These are phyloP conservation scores for Tigriopus californicus DNA, from an alignment of 2,888 invertebrate genomes.

Conservation along the genomic window DNA sequence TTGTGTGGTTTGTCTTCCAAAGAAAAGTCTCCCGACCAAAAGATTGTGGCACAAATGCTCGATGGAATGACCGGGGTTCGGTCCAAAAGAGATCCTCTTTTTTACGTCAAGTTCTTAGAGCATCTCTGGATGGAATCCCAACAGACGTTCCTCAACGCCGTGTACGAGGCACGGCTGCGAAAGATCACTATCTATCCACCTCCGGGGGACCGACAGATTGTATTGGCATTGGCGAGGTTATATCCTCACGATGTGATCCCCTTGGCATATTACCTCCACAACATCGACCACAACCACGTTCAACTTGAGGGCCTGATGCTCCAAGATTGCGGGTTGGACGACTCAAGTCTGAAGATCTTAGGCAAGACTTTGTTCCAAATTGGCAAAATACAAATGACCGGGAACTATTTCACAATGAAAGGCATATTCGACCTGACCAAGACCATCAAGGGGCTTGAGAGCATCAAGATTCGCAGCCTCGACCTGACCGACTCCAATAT, in stretches of 20 bases:
- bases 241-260: constrained; percentile 1
- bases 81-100: neutral
- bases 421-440: neutral
- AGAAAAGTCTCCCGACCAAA: neutral
- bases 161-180: constrained; percentile 4
- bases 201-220: neutral
- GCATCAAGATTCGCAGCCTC: neutral
- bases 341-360: neutral
- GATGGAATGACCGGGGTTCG: neutral
- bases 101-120: neutral
- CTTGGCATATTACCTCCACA: neutral
- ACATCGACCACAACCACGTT: neutral
- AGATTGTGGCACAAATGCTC: neutral
- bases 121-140: constrained; percentile 3
- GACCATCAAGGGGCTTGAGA: neutral
- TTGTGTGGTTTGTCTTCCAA: neutral
- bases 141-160: neutral
- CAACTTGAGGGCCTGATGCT: constrained; percentile 5
- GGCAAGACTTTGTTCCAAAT: constrained; percentile 1
- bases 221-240: neutral
- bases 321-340: constrained; percentile 3
- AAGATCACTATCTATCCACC: neutral
- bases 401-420: constrained; percentile 4
- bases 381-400: neutral
- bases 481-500: neutral